These are phyloP conservation scores for Macheiramphus alcinus DNA, from an alignment of 2,113 vertebrate genomes.

Conservation along the genomic window DNA sequence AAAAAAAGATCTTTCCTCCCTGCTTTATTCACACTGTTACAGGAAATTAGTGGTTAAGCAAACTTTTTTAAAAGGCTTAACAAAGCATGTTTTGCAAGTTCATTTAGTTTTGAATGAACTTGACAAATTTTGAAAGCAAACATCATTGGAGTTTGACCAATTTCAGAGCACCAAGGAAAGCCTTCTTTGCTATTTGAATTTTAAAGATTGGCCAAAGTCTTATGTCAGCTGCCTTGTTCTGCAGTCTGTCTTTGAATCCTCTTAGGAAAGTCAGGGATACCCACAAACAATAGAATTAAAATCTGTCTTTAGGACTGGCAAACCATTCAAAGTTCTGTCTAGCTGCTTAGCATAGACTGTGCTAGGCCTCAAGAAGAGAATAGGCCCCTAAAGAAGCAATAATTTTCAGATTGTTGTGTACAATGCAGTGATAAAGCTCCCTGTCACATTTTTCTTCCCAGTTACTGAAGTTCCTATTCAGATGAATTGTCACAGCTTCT, in stretches of 20 bases:
- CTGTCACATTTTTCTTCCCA: slow-evolving; percentile 93
- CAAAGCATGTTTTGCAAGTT: not conserved
- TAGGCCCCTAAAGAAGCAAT: slow-evolving; percentile 75
- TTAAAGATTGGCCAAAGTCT: slow-evolving; percentile 45
- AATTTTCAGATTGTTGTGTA: slow-evolving; percentile 80
- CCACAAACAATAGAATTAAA: slow-evolving; percentile 78
- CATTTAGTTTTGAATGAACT: not conserved
- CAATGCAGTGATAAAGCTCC: slow-evolving; percentile 86
- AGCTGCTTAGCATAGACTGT: slow-evolving; percentile 79
- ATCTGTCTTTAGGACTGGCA: slow-evolving; percentile 72
- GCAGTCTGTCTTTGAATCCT: slow-evolving; percentile 71
- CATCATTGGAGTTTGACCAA: not conserved
- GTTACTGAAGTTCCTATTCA: slow-evolving; percentile 91
- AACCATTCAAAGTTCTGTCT: slow-evolving; percentile 68
- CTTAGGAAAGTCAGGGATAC: slow-evolving; percentile 73
- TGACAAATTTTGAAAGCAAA: slow-evolving; percentile 38
- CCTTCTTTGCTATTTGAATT: slow-evolving; percentile 18
- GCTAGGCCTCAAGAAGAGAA: slow-evolving; percentile 74
- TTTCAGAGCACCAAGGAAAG: not conserved
- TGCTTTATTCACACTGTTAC: not conserved
- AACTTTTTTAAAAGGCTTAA: not conserved
- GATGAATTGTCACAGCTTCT: slow-evolving; percentile 77
- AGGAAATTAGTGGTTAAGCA: not conserved
- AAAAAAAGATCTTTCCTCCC: not conserved
- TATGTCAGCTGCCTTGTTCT: slow-evolving; percentile 38